These are phyloP conservation scores for Sceloporus tristichus DNA, from an alignment of 2,113 vertebrate genomes.

Conservation along the genomic window DNA sequence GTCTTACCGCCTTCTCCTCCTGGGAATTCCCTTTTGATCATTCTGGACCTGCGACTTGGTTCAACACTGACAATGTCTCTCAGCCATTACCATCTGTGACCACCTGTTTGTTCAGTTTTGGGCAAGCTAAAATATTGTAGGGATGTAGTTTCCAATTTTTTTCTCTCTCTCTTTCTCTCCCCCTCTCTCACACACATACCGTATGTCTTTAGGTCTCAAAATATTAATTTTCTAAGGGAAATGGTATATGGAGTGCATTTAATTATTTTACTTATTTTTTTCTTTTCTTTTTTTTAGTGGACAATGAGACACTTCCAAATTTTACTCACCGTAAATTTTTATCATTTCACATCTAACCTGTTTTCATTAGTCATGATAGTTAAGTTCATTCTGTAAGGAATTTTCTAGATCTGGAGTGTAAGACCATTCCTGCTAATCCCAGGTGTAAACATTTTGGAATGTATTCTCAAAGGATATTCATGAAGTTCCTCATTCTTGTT, in stretches of 20 bases:
- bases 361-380: too few relatives aligned
- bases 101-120: constrained; percentile 12
- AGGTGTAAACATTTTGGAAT: not conserved
- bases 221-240: constrained; percentile 12
- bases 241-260: constrained; percentile 7
- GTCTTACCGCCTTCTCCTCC: not conserved
- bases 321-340: not conserved
- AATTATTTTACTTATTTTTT: not conserved
- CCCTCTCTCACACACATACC: not conserved
- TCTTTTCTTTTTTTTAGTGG: constrained; percentile 5
- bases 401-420: not conserved
- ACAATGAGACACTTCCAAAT: constrained; percentile 14
- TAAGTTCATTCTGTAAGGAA: not conserved
- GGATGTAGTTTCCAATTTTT: constrained; percentile 32
- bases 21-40: constrained; percentile 29
- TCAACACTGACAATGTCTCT: not conserved
- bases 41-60: constrained; percentile 4
- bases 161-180: not conserved
- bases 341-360: not conserved
- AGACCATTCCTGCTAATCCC: not conserved
- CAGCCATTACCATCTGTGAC: constrained; percentile 17
- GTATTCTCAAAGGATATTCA: too few relatives aligned
- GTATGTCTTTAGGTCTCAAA: constrained; percentile 34
- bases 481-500: too few relatives aligned
- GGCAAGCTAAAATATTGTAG: constrained; percentile 36